Conservation (phyloP, 2,113 vertebrate species). For the Etheostoma spectabile region DNA sequence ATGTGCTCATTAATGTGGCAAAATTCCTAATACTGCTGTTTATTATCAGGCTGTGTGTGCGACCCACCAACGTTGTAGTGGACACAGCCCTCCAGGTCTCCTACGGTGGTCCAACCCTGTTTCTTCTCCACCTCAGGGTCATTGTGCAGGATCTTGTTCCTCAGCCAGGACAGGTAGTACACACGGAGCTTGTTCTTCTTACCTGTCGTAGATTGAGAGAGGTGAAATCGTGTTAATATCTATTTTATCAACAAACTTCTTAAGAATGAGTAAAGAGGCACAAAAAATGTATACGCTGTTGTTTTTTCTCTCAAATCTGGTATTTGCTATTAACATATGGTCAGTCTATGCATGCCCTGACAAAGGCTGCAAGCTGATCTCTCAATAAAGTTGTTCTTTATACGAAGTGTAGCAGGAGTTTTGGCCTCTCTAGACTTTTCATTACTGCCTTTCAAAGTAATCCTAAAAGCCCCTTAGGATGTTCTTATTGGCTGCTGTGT, state of each 20-base stretch:
- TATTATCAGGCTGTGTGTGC: no score
- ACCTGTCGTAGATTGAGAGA: slow-evolving; percentile 77
- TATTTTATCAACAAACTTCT: no score
- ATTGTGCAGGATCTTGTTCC: slow-evolving; percentile 99
- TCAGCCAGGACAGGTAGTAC: slow-evolving; percentile 99
- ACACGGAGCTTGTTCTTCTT: slow-evolving; percentile 99
- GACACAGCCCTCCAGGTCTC: slow-evolving; percentile 96
- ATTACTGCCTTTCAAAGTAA: background rate
- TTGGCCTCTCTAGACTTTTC: no score
- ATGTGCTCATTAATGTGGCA: background rate
- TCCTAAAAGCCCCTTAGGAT: background rate
- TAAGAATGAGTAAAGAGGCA: background rate
- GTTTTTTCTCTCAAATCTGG: background rate
- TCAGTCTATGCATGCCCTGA: background rate
- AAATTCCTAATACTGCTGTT: background rate
- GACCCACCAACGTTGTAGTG: slow-evolving; percentile 98
- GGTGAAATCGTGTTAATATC: background rate
- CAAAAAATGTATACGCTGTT: background rate
- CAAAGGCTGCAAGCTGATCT: background rate
- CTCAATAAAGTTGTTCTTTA: background rate
- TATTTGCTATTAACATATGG: background rate
- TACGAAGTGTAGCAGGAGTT: background rate
- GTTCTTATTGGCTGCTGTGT: background rate
- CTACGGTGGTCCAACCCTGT: slow-evolving; percentile 97
- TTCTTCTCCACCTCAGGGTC: slow-evolving; percentile 99